Conservation (phyloP, 1,140 invertebrate species). For the Brachionus rotundiformis region DNA sequence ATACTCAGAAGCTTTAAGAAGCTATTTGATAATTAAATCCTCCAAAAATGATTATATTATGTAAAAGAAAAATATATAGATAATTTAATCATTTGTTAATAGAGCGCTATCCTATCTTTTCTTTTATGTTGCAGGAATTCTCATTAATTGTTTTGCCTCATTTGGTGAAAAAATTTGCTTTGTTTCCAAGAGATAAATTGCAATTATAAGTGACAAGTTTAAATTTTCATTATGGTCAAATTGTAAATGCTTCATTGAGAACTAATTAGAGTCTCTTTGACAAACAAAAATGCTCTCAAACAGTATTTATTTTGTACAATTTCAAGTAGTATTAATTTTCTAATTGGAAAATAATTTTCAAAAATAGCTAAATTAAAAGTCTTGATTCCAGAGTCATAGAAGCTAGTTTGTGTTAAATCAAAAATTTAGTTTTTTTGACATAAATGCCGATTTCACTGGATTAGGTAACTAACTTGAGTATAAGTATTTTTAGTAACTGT, state of each 20-base stretch:
- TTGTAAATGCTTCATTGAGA: neutral
- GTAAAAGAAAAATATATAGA: neutral
- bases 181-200: neutral
- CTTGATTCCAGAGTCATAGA: no score
- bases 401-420: no score
- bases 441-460: no score
- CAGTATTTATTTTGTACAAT: no score
- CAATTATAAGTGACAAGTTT: neutral
- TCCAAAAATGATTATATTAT: neutral
- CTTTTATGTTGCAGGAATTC: neutral
- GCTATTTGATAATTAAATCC: neutral
- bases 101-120: neutral
- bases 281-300: no score
- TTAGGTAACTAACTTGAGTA: no score
- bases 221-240: neutral
- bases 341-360: no score
- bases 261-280: no score
- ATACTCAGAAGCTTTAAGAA: neutral
- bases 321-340: no score
- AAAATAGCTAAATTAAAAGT: no score
- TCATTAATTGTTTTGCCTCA: neutral
- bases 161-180: neutral
- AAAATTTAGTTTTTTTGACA: no score
- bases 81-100: neutral
- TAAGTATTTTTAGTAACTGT: no score